These are phyloP conservation scores for Grapholita molesta DNA, from an alignment of 1,140 invertebrate genomes.

Conservation along the genomic window DNA sequence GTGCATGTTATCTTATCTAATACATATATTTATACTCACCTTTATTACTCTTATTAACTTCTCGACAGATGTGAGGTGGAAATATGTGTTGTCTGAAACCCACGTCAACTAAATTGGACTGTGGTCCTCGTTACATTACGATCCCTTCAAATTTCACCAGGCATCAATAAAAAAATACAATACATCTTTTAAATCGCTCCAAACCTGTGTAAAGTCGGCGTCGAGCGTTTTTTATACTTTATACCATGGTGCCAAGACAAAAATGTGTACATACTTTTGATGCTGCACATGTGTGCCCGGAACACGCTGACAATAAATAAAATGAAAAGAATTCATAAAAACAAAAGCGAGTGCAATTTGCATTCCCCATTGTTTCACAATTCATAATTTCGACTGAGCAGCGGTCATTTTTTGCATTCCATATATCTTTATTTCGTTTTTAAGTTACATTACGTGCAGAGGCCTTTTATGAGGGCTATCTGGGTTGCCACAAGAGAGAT, in stretches of 20 bases:
- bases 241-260: not conserved
- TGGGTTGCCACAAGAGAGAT: not conserved
- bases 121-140: not conserved
- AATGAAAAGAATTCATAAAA: conserved; percentile 21
- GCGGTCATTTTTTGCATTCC: conserved; percentile 41
- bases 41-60: not conserved
- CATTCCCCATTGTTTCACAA: conserved; percentile 66
- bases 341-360: conserved; percentile 53
- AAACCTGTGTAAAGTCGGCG: not conserved
- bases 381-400: conserved; percentile 62
- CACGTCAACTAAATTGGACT: not conserved
- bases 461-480: not conserved
- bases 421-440: conserved; percentile 39
- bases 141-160: not conserved
- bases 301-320: conserved; percentile 58
- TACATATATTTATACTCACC: not conserved
- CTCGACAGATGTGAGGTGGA: not conserved
- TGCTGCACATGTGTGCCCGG: conserved; percentile 1
- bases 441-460: not conserved
- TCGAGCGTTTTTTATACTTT: not conserved
- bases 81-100: not conserved
- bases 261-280: not conserved
- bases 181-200: not conserved
- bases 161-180: not conserved
- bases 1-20: too few species aligned